Conservation (phyloP, 1,140 invertebrate genomes). For the Listronotus oregonensis region DNA sequence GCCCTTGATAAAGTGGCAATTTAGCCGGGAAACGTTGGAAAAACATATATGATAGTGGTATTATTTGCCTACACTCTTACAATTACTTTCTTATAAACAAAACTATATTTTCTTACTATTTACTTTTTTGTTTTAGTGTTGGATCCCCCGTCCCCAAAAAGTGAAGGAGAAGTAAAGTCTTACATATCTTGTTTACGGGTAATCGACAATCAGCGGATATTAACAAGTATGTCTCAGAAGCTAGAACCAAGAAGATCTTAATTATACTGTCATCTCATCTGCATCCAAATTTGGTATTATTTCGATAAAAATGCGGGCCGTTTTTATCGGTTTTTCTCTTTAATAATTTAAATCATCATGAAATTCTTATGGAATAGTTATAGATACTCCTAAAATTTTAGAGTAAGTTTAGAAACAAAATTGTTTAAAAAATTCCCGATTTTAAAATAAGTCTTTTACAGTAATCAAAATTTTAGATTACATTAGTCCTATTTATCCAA, state of each 20-base stretch:
- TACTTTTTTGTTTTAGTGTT: constrained; percentile 58
- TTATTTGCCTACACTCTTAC: too few relatives aligned
- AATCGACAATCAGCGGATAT: constrained; percentile 77
- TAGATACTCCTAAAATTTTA: too few relatives aligned
- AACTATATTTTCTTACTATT: not conserved
- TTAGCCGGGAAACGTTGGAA: too few relatives aligned
- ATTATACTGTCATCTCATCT: not conserved
- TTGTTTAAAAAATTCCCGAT: too few relatives aligned
- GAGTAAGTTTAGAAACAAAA: too few relatives aligned
- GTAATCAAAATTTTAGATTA: too few relatives aligned
- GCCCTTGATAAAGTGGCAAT: too few relatives aligned
- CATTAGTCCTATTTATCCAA: too few relatives aligned
- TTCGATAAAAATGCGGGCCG: constrained; percentile 29
- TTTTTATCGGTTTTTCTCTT: constrained; percentile 9
- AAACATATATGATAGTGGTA: too few relatives aligned
- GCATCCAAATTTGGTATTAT: not conserved
- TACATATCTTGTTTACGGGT: constrained; percentile 72
- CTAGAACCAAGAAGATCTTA: constrained; percentile 65
- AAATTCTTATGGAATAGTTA: not conserved
- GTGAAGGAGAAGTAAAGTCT: constrained; percentile 67
- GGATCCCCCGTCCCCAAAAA: constrained; percentile 70
- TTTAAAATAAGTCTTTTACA: too few relatives aligned
- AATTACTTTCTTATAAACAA: too few relatives aligned
- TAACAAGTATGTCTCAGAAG: constrained; percentile 76
- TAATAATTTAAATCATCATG: not conserved